Evolutionary conservation across 2,797 vertebrate genomes (phyloP), one percentile per base, ranked within the genome.

Genomic region (Sciurus carolinensis): DNA sequence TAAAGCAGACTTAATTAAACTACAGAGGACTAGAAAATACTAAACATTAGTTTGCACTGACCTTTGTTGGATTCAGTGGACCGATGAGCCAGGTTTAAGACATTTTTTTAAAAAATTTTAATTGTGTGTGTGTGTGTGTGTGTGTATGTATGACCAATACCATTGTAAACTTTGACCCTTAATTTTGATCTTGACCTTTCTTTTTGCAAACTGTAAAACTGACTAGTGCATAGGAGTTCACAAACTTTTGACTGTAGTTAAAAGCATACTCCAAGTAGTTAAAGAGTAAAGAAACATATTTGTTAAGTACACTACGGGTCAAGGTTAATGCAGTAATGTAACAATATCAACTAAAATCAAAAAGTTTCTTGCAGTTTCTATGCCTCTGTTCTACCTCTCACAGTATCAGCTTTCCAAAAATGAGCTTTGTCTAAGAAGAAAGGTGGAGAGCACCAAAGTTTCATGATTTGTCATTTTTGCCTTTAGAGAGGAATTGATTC

Each of bases 1-100:
- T 71, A 69, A 96, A 73, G 4, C 17, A 94, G n/a, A 18, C 2
- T 66, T 75, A 87, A 5, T 96, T 93, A 91, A 82, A 54, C n/a
- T 75, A 80, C 5, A 72, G 73, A 90, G 44, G 30, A 95, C 13
- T 66, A 7, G 1, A n/a, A 85, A 80, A 30, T 47, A 20, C 3
- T n/a, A 64, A 80, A 75, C 13, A 15, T 62, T 39, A 62, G 57
- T 85, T 86, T 92, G 8, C 10, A 28, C 28, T 76, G 33, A 94
- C 4, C 7, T 84, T 85, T 81, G 54, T 85, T 81, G 54, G 1
- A 76, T 18, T 59, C 66, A 84, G 44, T n/a, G 12, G 22, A 82
- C n/a, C 1, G 77, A 7, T 59, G 9, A 83, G 1, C 9, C 5
- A 80, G 2, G 8, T 50, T 44, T 94, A 14, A 7, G 30, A 50